Conservation (phyloP, 2,888 invertebrate genomes). For the Lamproptera curius region DNA sequence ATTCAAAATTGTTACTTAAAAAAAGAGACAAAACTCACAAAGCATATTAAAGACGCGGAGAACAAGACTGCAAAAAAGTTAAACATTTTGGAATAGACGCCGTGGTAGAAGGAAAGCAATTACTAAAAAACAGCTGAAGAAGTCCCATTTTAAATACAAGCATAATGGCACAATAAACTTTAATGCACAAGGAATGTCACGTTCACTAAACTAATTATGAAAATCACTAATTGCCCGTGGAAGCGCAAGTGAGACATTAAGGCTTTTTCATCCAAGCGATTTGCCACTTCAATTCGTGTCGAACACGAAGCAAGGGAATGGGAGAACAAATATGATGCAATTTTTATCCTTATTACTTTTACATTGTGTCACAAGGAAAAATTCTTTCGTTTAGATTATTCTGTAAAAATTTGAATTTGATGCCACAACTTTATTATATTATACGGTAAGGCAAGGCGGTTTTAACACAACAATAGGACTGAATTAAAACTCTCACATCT, state of each 20-base stretch:
- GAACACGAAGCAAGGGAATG: too few species aligned
- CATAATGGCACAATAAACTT: background rate
- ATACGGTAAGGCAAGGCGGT: too few species aligned
- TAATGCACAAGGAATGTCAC: conserved; percentile 11
- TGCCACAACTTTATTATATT: too few species aligned
- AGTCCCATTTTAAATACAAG: conserved; percentile 20
- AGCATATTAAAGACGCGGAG: conserved; percentile 4
- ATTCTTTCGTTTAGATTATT: too few species aligned
- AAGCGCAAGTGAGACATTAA: conserved; percentile 11
- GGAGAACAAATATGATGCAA: too few species aligned
- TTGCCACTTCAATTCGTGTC: background rate
- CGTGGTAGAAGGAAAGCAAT: background rate
- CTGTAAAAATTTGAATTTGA: too few species aligned
- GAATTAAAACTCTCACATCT: too few species aligned
- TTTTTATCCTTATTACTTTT: too few species aligned
- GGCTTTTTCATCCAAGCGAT: background rate
- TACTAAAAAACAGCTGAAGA: conserved; percentile 1
- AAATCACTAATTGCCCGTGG: conserved; percentile 5
- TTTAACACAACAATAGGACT: too few species aligned
- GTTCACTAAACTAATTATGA: conserved; percentile 6
- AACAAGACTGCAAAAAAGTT: conserved; percentile 1
- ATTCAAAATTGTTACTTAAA: background rate
- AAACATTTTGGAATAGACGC: conserved; percentile 2
- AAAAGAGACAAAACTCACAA: conserved; percentile 14
- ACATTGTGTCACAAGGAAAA: too few species aligned